These are phyloP conservation scores for Leucania comma DNA, from an alignment of 2,888 invertebrate genomes.

Conservation along the genomic window DNA sequence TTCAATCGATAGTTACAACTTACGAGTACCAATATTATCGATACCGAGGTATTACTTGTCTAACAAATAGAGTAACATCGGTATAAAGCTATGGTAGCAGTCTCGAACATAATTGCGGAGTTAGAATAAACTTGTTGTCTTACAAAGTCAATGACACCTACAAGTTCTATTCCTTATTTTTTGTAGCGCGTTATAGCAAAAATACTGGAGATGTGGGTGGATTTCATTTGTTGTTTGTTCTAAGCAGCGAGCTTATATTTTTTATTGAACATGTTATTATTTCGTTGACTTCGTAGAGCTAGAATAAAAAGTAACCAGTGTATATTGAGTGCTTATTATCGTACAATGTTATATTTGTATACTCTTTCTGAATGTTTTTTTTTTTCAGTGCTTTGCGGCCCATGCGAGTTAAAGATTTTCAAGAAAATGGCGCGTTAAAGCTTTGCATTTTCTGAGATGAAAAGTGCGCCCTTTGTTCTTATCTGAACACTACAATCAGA, in stretches of 20 bases:
- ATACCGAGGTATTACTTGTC: conserved; percentile 28
- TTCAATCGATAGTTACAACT: conserved; percentile 20
- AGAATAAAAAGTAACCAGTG: conserved; percentile 4
- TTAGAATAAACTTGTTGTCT: conserved; percentile 35
- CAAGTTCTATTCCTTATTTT: conserved; percentile 23
- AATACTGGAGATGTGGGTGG: conserved; percentile 35
- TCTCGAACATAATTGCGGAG: conserved; percentile 13
- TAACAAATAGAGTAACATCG: conserved; percentile 29
- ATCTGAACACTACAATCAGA: background rate
- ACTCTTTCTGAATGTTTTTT: background rate
- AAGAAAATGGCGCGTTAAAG: background rate
- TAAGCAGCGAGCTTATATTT: conserved; percentile 39
- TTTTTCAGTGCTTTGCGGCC: conserved; percentile 10
- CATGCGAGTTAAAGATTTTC: background rate
- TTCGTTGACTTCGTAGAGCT: conserved; percentile 24
- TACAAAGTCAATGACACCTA: conserved; percentile 51
- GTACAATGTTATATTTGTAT: background rate
- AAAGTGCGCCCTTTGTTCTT: background rate
- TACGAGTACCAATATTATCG: conserved; percentile 16
- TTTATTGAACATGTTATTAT: conserved; percentile 25
- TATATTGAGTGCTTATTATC: conserved; percentile 22
- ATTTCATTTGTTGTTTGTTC: conserved; percentile 40
- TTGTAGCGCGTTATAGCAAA: conserved; percentile 39
- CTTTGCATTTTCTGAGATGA: background rate
- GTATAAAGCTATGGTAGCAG: conserved; percentile 22